Evolutionary conservation across 2,113 vertebrate species (phyloP).

Genomic region (Salvator merianae): DNA sequence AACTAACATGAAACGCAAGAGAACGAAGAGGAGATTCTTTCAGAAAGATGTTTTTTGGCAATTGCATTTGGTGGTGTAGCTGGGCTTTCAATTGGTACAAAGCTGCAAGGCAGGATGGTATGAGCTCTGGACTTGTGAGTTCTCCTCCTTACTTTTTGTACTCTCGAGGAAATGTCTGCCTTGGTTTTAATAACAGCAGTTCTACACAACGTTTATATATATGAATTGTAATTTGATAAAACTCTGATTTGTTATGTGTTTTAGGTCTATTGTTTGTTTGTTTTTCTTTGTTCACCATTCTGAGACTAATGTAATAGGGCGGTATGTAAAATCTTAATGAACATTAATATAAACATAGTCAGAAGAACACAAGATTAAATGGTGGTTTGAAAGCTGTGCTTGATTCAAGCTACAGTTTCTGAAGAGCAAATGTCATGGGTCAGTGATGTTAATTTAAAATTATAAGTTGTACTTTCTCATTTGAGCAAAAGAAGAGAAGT

Average conservation of each 20-base stretch:
- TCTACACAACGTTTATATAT: background rate
- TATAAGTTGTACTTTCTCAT: background rate
- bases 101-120: background rate
- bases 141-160: background rate
- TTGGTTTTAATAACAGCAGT: background rate
- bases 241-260: background rate
- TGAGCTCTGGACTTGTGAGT: too few species aligned
- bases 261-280: too few species aligned
- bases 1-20: conserved; percentile 64
- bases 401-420: background rate
- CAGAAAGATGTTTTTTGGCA: conserved; percentile 50
- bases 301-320: too few species aligned
- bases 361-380: background rate
- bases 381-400: background rate
- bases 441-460: background rate
- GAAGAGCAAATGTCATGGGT: background rate
- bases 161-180: background rate
- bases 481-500: background rate
- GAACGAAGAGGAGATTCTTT: conserved; percentile 55
- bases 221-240: background rate
- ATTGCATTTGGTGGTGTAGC: background rate
- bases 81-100: background rate
- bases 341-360: too few species aligned
- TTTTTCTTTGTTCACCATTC: too few species aligned
- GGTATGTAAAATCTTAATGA: background rate